Base-by-base conservation (phyloP, 92 coral and sea anemone genomes). In the Palythoa heliodiscus region DNA sequence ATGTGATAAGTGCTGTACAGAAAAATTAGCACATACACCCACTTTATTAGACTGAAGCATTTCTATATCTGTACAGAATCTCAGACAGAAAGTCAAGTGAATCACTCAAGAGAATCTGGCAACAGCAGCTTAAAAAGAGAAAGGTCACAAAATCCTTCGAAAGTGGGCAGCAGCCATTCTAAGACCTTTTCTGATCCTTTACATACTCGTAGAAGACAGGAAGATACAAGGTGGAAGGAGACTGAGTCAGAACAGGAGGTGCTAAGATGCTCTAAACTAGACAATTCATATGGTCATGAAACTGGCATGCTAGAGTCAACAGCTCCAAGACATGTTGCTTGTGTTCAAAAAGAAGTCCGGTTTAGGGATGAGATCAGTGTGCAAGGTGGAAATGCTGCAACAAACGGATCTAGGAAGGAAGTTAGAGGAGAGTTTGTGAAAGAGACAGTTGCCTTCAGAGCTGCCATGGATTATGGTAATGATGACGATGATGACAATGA, bases 361-460 rank as follows among this genome's bases (percentile, higher is more conserved):
- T 89, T 89, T 86, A 86, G 85, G 55, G 92, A 89, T 4, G 85
- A 86, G 15, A n/a, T 82, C 2, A 52, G 55, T 20, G 7, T 20
- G 17, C 75, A 63, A 22, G 68, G 86, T 54, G 71, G 35, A 73
- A 43, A 15, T 2, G 55, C 67, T 38, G 61, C 35, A 64, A 47
- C 76, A 69, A 74, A 82, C 64, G 7, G 3, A 5, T 39, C n/a
- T 82, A 83, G 68, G 52, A 23, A 16, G 22, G 88, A 57, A 37
- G 71, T 84, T 55, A 89, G 66, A 43, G 90, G 95, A 69, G 95
- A 91, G 86, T 94, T 94, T 90, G 88, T 94, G 52, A 79, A 85
- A 83, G 98, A 94, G 75, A 94, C 98, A n/a, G 88, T 83, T 81
- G 98, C 98, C 15, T 85, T 94, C 52, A 83, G 98, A 87, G 98